These are phyloP conservation scores for Otolemur garnettii DNA, from an alignment of 2,113 vertebrate genomes.

Conservation along the genomic window DNA sequence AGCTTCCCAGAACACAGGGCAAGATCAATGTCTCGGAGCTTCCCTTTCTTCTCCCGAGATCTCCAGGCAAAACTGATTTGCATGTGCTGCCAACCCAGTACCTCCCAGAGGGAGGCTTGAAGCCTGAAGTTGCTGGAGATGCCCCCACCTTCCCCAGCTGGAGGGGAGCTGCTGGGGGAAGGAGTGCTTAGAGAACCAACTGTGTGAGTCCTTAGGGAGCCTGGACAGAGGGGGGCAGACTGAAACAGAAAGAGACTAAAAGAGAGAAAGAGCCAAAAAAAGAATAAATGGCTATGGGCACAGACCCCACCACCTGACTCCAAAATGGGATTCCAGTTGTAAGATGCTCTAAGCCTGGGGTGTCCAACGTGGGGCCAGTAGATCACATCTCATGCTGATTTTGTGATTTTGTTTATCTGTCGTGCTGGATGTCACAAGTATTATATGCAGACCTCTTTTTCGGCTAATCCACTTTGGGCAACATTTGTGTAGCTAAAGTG, in stretches of 20 bases:
- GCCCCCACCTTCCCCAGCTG: background rate
- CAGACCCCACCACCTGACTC: background rate
- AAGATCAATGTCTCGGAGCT: constrained; percentile 41
- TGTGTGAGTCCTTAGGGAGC: background rate
- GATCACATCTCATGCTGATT: too few relatives aligned
- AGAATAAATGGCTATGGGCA: background rate
- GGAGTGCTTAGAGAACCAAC: background rate
- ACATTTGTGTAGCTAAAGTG: too few relatives aligned
- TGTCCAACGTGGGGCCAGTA: too few relatives aligned
- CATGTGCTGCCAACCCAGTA: background rate
- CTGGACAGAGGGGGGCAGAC: background rate
- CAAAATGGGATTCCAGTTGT: background rate
- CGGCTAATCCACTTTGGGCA: too few relatives aligned
- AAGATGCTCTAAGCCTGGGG: background rate
- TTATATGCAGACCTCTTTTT: too few relatives aligned
- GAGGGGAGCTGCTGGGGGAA: too few relatives aligned
- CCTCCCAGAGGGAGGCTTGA: background rate
- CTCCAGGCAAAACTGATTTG: constrained; percentile 58
- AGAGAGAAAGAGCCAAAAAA: background rate
- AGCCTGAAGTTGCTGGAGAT: background rate
- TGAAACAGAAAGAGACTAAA: background rate
- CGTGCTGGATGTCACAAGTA: too few relatives aligned
- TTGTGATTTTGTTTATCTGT: too few relatives aligned
- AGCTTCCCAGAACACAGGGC: constrained; percentile 46
- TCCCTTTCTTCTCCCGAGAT: constrained; percentile 63